A percentile compares a stretch with the other conserved stretches of the same genome.
Conservation (phyloP, 2,797 vertebrate species). For the Agapornis canus region DNA sequence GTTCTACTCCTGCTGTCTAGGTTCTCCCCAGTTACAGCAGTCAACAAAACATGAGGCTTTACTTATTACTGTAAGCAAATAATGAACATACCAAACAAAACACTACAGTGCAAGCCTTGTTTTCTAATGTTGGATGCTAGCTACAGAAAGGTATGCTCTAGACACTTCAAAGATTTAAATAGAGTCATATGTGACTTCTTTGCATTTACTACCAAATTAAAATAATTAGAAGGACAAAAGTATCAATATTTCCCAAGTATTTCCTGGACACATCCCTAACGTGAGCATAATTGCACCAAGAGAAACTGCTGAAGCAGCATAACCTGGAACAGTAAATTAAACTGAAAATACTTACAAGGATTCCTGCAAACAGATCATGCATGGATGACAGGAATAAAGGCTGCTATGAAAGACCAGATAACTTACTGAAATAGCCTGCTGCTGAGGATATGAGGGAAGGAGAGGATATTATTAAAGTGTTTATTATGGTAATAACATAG, state of each 20-base stretch:
- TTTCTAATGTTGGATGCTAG: accelerated
- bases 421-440: slow-evolving; percentile 13
- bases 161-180: neutral
- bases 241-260: neutral
- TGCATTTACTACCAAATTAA: neutral
- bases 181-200: neutral
- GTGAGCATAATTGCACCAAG: neutral
- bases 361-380: neutral
- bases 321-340: neutral
- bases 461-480: slow-evolving; percentile 22
- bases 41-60: neutral
- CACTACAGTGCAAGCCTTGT: neutral
- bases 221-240: neutral
- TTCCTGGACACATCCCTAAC: neutral
- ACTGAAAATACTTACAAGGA: neutral
- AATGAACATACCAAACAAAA: neutral
- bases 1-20: neutral
- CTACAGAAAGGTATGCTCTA: neutral
- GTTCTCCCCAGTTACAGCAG: neutral
- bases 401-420: slow-evolving; percentile 5
- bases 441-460: neutral
- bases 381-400: neutral
- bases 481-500: slow-evolving; percentile 48
- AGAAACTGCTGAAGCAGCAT: slow-evolving; percentile 14
- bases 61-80: neutral